Conservation (phyloP, 2,113 vertebrate genomes). For the Phalacrocorax carbo region DNA sequence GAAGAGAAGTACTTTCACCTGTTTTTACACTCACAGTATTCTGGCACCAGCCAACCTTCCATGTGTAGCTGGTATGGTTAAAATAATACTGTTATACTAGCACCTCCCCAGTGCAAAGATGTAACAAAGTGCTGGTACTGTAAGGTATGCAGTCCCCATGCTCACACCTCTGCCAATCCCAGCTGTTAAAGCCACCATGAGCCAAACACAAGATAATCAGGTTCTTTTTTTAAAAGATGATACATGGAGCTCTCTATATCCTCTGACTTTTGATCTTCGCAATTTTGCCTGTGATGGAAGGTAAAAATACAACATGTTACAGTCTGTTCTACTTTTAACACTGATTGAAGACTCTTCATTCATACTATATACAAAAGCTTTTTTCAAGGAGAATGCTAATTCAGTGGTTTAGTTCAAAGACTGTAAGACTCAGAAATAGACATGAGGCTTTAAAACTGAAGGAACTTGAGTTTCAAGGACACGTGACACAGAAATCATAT, state of each 20-base stretch:
- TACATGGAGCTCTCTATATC: fast-evolving
- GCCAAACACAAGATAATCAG: not conserved
- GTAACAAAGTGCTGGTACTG: not conserved
- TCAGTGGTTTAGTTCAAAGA: not conserved
- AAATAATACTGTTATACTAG: not conserved
- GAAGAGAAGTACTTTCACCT: not conserved
- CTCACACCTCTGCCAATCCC: not conserved
- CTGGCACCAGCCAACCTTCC: not conserved
- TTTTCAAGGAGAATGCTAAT: not conserved
- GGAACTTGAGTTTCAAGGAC: not conserved
- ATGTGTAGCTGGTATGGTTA: not conserved
- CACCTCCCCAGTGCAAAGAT: not conserved
- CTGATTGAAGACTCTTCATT: not conserved
- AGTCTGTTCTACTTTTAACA: not conserved
- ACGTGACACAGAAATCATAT: not conserved
- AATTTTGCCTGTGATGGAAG: not conserved
- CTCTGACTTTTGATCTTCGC: not conserved
- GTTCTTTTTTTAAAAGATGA: not conserved
- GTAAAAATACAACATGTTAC: not conserved
- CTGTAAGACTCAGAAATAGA: not conserved
- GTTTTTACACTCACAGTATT: not conserved
- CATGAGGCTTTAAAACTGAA: not conserved
- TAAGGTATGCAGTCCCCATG: not conserved
- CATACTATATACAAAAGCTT: not conserved
- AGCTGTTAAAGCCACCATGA: not conserved